Percentiles rank a stretch among this genome's conserved stretches.
phyloP scores from a whole-genome alignment of 1,140 invertebrate species.

The Megathymus violae region DNA sequence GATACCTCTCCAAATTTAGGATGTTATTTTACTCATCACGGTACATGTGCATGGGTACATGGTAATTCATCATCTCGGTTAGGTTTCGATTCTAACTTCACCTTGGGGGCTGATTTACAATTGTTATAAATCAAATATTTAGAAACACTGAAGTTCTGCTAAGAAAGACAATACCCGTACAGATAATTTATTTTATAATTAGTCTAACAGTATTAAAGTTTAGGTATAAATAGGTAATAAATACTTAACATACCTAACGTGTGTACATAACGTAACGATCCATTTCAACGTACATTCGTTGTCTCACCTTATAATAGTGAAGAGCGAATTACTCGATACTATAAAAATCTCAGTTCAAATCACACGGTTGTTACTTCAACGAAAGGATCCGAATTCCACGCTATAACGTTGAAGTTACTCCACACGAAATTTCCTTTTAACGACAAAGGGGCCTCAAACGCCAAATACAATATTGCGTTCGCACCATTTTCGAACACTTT shows the following conservation, averaged over 20 bases:
- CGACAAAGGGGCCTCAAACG: slow-evolving; percentile 68
- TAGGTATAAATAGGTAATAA: not conserved
- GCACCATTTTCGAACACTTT: slow-evolving; percentile 75
- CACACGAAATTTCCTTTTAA: slow-evolving; percentile 78
- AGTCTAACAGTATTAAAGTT: not conserved
- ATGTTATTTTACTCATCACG: too few species aligned
- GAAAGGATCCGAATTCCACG: slow-evolving; percentile 76
- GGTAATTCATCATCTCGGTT: too few species aligned
- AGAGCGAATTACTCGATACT: slow-evolving; percentile 2
- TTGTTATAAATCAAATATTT: too few species aligned
- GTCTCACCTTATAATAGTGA: not conserved
- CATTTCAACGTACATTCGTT: slow-evolving; percentile 4
- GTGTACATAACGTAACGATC: too few species aligned
- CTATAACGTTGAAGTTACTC: slow-evolving; percentile 76
- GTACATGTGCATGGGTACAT: too few species aligned
- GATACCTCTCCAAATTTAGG: too few species aligned
- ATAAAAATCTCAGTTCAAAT: slow-evolving; percentile 24
- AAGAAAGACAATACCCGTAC: not conserved
- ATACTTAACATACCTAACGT: not conserved
- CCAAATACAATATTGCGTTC: slow-evolving; percentile 75
- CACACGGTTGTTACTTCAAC: slow-evolving; percentile 74
- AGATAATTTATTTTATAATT: not conserved
- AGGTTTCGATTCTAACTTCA: too few species aligned
- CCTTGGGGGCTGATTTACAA: too few species aligned
- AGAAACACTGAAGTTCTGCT: too few species aligned